These are phyloP conservation scores for Tipula helvola DNA, from an alignment of 2,888 invertebrate genomes.

Conservation along the genomic window DNA sequence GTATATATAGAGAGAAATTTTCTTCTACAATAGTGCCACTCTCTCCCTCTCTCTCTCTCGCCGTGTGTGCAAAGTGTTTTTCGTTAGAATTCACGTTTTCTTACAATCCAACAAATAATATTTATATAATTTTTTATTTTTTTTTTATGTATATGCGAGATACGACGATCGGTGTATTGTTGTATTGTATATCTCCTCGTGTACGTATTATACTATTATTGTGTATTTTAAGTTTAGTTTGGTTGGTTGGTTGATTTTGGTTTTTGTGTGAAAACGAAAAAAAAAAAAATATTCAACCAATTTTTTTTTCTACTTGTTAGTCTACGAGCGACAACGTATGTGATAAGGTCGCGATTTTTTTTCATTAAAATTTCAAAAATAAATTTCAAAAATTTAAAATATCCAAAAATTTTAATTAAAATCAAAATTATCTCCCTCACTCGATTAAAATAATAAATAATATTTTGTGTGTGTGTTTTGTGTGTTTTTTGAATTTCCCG, in stretches of 20 bases:
- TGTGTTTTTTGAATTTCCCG: not conserved
- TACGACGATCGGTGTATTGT: not conserved
- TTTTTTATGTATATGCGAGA: not conserved
- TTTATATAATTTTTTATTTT: not conserved
- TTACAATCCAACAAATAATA: not conserved
- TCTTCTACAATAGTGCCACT: not conserved
- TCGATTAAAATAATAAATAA: not conserved
- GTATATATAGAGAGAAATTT: not conserved
- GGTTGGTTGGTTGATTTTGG: constrained; percentile 10
- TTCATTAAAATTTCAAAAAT: not conserved
- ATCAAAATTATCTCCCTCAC: not conserved
- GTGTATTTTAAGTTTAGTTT: constrained; percentile 9
- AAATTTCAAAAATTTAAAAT: not conserved
- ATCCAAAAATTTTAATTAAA: not conserved
- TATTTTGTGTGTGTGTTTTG: not conserved
- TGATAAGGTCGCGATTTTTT: constrained; percentile 10
- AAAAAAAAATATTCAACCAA: not conserved
- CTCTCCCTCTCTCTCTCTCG: not conserved
- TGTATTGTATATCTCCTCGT: not conserved
- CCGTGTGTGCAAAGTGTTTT: not conserved
- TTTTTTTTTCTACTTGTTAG: constrained; percentile 5
- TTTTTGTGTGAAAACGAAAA: constrained; percentile 7
- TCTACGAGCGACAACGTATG: constrained; percentile 10
- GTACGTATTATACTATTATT: constrained; percentile 5
- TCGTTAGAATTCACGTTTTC: not conserved